A percentile compares a stretch with the other conserved stretches of the same genome.
Evolutionary conservation across 2,888 invertebrate species (phyloP).

Genomic region (Troides helena): DNA sequence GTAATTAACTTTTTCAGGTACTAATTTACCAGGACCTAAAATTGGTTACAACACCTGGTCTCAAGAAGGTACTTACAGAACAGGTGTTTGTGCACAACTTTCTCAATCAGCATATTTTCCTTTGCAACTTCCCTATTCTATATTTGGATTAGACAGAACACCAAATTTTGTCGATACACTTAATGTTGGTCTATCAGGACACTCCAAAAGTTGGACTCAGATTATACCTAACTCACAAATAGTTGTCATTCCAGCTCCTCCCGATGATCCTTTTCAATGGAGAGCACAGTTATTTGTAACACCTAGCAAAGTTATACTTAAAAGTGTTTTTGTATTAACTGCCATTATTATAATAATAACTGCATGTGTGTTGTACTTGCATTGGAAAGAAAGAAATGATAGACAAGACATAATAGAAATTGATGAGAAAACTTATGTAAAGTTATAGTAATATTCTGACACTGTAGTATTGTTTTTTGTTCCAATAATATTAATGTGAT

Average conservation of each 20-base stretch:
- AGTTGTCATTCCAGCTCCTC: slow-evolving; percentile 94
- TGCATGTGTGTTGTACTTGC: slow-evolving; percentile 90
- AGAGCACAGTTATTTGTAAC: slow-evolving; percentile 95
- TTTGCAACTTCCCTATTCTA: slow-evolving; percentile 95
- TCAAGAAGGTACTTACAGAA: slow-evolving; percentile 90
- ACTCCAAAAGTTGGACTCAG: slow-evolving; percentile 89
- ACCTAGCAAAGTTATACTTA: slow-evolving; percentile 94
- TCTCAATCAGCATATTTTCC: slow-evolving; percentile 95
- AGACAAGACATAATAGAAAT: slow-evolving; percentile 73
- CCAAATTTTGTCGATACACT: slow-evolving; percentile 98
- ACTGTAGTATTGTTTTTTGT: too few species aligned
- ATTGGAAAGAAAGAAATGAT: slow-evolving; percentile 90
- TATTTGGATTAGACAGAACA: slow-evolving; percentile 98
- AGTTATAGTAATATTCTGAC: slow-evolving; percentile 46
- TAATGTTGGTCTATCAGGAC: slow-evolving; percentile 87
- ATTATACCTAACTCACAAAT: slow-evolving; percentile 99
- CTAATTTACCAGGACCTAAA: slow-evolving; percentile 94
- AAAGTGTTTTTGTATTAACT: slow-evolving; percentile 93
- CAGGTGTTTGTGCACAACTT: slow-evolving; percentile 91
- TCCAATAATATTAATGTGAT: too few species aligned
- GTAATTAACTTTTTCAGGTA: slow-evolving; percentile 71
- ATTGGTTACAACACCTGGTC: slow-evolving; percentile 93
- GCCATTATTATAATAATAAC: slow-evolving; percentile 92
- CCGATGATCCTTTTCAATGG: slow-evolving; percentile 89
- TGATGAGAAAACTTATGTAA: slow-evolving; percentile 70